Evolutionary conservation across 2,113 vertebrate genomes (phyloP).

Genomic region (Apodemus speciosus): DNA sequence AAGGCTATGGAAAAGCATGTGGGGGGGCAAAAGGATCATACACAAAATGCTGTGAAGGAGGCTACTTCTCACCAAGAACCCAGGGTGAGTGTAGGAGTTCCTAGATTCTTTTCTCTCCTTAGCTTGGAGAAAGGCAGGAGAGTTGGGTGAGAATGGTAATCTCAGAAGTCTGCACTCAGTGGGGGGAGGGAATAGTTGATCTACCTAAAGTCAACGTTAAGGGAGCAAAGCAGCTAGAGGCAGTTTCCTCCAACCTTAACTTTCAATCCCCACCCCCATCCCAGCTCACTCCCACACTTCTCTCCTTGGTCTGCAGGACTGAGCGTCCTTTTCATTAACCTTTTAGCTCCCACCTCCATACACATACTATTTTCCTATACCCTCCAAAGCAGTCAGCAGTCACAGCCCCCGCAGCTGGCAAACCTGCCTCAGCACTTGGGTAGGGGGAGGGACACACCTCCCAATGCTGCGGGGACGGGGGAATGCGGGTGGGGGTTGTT

Average conservation of each 20-base stretch:
- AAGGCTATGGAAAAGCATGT: background rate
- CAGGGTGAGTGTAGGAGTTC: background rate
- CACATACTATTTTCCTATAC: conserved; percentile 33
- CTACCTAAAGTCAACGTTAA: background rate
- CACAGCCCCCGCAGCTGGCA: background rate
- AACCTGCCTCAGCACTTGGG: background rate
- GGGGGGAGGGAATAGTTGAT: background rate
- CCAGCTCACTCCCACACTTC: conserved; percentile 37
- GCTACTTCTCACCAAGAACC: background rate
- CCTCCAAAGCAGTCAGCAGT: conserved; percentile 2
- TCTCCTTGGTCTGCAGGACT: conserved; percentile 31
- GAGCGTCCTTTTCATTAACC: conserved; percentile 73
- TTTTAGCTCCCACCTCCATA: conserved; percentile 60
- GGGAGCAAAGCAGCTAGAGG: background rate
- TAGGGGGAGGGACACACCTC: conserved; percentile 36
- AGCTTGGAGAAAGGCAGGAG: background rate
- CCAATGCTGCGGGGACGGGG: background rate
- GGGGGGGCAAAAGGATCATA: too few relatives aligned
- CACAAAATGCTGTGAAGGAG: background rate
- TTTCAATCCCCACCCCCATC: conserved; percentile 35
- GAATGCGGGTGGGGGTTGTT: background rate
- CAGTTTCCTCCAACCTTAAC: conserved; percentile 47
- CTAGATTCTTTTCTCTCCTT: background rate
- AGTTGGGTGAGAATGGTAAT: background rate
- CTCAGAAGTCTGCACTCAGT: background rate